Evolutionary conservation across 2,888 invertebrate species (phyloP), one percentile per base, ranked within the genome.

Genomic region (Tenthredo livida): DNA sequence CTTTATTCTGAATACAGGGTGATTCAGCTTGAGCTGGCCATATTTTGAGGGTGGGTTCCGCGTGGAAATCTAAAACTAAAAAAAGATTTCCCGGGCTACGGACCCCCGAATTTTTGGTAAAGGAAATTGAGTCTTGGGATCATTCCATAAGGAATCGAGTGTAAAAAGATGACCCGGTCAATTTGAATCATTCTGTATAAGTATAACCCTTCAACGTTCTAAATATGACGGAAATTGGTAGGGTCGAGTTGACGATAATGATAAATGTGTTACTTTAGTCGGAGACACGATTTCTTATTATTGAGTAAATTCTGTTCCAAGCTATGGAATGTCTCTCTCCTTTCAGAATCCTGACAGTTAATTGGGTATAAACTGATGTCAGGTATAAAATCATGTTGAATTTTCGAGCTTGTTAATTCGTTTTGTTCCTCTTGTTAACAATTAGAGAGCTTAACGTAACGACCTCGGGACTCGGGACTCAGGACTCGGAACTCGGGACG

Each of bases 351-450:
- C 72, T 29, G 72, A 73, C 72, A 43, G 40, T 21, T 73, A 73
- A 73, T 73, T 73, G 72, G 40, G 72, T 43, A 73, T 40, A 73
- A 43, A 73, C 67, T 67, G 67, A 67, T 40, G 73, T 43, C 73
- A 43, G 43, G 40, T 43, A 73, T 77, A 77, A 50, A 77, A 73
- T 73, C 73, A 67, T 67, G 43, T 43, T 54, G 77, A 58, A 61
- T 80, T 61, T 61, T 37, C 21, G 61, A 25, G 80, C 58, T 58
- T 80, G 80, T 80, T 80, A 80, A 80, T 80, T 80, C 61, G 58
- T 40, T 61, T 80, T 40, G 33, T 61, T 33, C 80, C 33, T 80
- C 80, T 80, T 21, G 80, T 80, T 80, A 80, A 37, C 80, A 80
- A 80, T 80, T 61, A 80, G 80, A 80, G 61, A 61, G 80, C 61